These are phyloP conservation scores for Ceyx melanurus DNA, from an alignment of 2,113 vertebrate species.

Conservation along the genomic window DNA sequence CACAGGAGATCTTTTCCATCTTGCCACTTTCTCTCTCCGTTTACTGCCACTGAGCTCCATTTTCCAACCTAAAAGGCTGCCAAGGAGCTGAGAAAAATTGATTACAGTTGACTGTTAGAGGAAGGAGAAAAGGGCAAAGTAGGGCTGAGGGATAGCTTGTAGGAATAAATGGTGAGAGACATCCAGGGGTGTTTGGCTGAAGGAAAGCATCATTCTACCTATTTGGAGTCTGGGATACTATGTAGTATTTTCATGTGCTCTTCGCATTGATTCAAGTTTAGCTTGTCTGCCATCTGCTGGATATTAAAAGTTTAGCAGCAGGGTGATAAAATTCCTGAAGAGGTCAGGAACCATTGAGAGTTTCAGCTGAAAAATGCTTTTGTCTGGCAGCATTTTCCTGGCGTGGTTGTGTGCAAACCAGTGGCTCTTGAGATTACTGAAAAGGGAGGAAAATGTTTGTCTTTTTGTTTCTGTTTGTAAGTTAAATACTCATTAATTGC, in stretches of 20 bases:
- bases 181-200: neutral
- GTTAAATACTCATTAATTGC: neutral
- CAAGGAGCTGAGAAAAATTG: neutral
- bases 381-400: neutral
- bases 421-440: neutral
- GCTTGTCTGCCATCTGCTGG: slow-evolving; percentile 57
- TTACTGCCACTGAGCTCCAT: neutral
- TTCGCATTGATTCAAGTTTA: neutral
- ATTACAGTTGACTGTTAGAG: neutral
- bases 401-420: neutral
- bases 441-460: neutral
- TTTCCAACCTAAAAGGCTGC: neutral
- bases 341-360: neutral
- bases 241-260: neutral
- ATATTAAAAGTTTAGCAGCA: slow-evolving; percentile 1
- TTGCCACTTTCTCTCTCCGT: neutral
- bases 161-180: neutral
- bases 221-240: neutral
- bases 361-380: neutral
- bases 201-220: neutral
- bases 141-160: neutral
- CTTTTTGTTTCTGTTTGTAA: neutral
- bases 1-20: neutral
- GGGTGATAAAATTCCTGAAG: neutral
- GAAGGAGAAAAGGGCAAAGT: neutral